phyloP scores from a whole-genome alignment of 2,888 invertebrate genomes.

The Helleia helle region DNA sequence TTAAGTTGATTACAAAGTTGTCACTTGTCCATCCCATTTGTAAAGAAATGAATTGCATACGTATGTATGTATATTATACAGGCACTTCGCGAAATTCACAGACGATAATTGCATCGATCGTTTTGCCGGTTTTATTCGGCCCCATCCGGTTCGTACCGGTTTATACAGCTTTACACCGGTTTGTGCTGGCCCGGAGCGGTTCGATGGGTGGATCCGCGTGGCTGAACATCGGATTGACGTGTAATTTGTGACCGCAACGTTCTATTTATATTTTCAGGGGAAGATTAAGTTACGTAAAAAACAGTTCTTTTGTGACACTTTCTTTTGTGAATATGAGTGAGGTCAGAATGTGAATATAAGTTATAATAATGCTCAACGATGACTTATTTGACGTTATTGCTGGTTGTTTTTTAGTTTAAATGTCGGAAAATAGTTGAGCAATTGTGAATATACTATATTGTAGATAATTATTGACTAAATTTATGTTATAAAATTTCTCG shows the following conservation, averaged over 20 bases:
- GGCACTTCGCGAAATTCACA: slow-evolving; percentile 7
- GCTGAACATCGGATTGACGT: slow-evolving; percentile 59
- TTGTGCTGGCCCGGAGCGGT: slow-evolving; percentile 32
- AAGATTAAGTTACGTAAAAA: slow-evolving; percentile 8
- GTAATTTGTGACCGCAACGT: slow-evolving; percentile 43
- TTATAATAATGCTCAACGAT: no score
- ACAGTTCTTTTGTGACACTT: slow-evolving; percentile 1
- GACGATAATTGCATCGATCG: slow-evolving; percentile 27
- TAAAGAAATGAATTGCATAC: no score
- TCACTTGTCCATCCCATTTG: no score
- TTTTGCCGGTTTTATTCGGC: slow-evolving; percentile 28
- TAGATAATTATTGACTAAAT: no score
- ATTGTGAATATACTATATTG: no score
- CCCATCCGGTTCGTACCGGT: slow-evolving; percentile 24
- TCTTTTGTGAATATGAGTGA: background rate
- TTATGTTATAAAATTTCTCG: no score
- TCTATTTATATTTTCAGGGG: slow-evolving; percentile 23
- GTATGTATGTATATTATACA: background rate
- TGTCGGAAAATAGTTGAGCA: no score
- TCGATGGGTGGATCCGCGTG: slow-evolving; percentile 36
- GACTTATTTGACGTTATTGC: no score
- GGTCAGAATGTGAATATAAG: no score
- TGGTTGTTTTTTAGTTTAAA: no score
- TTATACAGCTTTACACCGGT: slow-evolving; percentile 9
- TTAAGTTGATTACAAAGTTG: no score